phyloP scores from a whole-genome alignment of 2,888 invertebrate species.

The Tolmerus cingulatus region DNA sequence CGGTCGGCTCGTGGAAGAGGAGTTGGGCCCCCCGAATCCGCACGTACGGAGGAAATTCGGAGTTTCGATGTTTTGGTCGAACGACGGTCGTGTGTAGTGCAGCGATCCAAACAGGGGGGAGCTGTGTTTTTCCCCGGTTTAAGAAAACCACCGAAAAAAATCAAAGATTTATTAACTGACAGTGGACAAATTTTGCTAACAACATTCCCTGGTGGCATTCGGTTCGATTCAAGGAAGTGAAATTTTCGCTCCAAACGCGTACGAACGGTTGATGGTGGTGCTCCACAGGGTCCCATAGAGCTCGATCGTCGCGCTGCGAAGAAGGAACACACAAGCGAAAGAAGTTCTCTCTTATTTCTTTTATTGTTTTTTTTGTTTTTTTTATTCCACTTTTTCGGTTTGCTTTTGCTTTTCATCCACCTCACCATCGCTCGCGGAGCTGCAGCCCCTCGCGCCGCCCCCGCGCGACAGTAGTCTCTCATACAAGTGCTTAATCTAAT shows the following conservation, averaged over 20 bases:
- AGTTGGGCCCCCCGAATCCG: too few species aligned
- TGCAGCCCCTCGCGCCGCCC: background rate
- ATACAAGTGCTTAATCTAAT: slow-evolving; percentile 6
- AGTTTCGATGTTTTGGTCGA: background rate
- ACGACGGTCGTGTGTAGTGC: background rate
- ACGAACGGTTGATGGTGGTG: background rate
- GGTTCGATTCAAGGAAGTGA: background rate
- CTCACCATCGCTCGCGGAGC: background rate
- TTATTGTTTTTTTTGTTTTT: too few species aligned
- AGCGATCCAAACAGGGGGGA: background rate
- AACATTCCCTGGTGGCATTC: background rate
- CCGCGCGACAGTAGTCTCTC: background rate
- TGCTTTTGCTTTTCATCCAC: background rate
- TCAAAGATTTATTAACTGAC: background rate
- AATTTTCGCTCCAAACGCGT: background rate
- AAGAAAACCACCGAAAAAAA: background rate
- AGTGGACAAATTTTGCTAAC: background rate
- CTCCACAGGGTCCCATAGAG: background rate
- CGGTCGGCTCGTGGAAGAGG: background rate
- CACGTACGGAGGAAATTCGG: background rate
- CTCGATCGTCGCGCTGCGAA: background rate
- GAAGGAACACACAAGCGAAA: background rate
- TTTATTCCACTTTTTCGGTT: background rate
- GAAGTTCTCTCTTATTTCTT: too few species aligned
- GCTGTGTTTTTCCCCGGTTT: background rate